A percentile compares a stretch with the other conserved stretches of the same genome.
Conservation (phyloP, 2,888 invertebrate genomes). For the Camptogramma bilineatum region DNA sequence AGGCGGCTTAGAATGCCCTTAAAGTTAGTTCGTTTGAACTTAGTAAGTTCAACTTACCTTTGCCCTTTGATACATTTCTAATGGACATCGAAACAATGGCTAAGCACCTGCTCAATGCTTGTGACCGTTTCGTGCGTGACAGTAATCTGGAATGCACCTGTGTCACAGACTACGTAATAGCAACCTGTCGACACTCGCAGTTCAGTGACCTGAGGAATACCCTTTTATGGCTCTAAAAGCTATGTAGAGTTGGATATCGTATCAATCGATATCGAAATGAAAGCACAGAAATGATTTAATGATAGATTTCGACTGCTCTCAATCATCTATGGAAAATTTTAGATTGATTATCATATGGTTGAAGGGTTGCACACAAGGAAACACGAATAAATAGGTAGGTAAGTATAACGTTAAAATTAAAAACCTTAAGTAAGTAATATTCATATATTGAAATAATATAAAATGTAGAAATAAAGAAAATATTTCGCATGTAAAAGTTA, state of each 20-base stretch:
- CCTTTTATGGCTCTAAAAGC: not conserved
- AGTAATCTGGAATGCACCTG: constrained; percentile 30
- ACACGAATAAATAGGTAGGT: too few relatives aligned
- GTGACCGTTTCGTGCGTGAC: constrained; percentile 22
- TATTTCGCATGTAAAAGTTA: too few relatives aligned
- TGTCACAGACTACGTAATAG: constrained; percentile 16
- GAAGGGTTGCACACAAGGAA: too few relatives aligned
- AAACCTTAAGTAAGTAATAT: too few relatives aligned
- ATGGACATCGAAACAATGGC: constrained; percentile 8
- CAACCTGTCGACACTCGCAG: constrained; percentile 5
- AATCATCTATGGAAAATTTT: too few relatives aligned
- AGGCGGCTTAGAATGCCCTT: too few relatives aligned
- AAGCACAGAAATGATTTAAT: not conserved
- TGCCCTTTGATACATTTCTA: not conserved
- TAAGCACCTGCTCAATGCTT: constrained; percentile 16
- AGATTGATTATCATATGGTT: too few relatives aligned
- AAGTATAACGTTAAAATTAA: too few relatives aligned
- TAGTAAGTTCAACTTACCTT: not conserved
- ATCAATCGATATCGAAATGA: constrained; percentile 8
- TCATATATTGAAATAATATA: too few relatives aligned
- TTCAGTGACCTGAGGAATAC: constrained; percentile 16
- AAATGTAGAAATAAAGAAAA: too few relatives aligned
- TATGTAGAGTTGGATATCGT: not conserved
- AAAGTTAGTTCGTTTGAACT: too few relatives aligned
- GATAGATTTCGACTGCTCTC: constrained; percentile 5